These are phyloP conservation scores for Malthinus flaveolus DNA, from an alignment of 2,888 invertebrate genomes.

Conservation along the genomic window DNA sequence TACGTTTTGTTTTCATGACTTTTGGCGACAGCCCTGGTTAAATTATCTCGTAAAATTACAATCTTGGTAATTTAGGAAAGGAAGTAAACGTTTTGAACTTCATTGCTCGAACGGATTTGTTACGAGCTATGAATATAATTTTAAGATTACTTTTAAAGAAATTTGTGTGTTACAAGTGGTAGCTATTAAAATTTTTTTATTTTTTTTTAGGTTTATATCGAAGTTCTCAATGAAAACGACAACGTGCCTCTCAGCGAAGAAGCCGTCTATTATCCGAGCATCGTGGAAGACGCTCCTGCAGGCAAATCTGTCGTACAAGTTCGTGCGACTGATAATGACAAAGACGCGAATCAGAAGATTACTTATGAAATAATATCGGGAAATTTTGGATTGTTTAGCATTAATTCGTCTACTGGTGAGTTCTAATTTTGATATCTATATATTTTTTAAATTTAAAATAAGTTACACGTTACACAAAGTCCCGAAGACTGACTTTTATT, in stretches of 20 bases:
- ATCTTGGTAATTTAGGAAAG: slow-evolving; percentile 27
- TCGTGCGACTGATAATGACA: slow-evolving; percentile 79
- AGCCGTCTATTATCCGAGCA: slow-evolving; percentile 81
- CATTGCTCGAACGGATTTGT: slow-evolving; percentile 25
- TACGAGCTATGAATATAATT: slow-evolving; percentile 17
- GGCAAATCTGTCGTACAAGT: slow-evolving; percentile 76
- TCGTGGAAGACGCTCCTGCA: slow-evolving; percentile 78
- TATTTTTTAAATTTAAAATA: too few species aligned
- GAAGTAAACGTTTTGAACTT: slow-evolving; percentile 30
- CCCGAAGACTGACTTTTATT: too few species aligned
- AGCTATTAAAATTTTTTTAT: background rate
- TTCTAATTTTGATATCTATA: slow-evolving; percentile 15
- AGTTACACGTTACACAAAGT: too few species aligned
- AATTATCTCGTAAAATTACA: slow-evolving; percentile 32
- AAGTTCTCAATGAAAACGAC: slow-evolving; percentile 92
- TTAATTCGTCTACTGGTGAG: slow-evolving; percentile 82
- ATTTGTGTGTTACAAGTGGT: too few species aligned
- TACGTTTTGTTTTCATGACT: slow-evolving; percentile 27
- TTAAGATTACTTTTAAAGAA: background rate
- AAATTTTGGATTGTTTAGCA: slow-evolving; percentile 86
- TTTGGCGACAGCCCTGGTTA: slow-evolving; percentile 28
- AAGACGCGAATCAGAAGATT: slow-evolving; percentile 66
- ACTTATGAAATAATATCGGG: slow-evolving; percentile 86
- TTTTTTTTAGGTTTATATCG: slow-evolving; percentile 69
- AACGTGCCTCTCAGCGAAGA: slow-evolving; percentile 87